phyloP scores from a whole-genome alignment of 2,797 vertebrate species.

The Heliangelus exortis region DNA sequence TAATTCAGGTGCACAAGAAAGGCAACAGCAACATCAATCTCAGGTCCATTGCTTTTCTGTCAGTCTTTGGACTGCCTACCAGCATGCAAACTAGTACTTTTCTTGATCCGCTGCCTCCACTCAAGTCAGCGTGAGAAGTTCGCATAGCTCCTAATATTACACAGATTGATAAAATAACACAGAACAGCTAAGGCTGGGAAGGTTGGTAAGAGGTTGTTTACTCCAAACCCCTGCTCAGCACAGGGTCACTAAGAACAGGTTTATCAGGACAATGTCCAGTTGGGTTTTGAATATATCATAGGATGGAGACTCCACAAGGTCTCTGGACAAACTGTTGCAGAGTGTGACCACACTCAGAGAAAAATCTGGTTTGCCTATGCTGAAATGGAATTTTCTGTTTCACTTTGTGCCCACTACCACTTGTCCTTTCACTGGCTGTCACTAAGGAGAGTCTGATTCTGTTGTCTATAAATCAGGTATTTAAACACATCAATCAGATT shows the following conservation, averaged over 20 bases:
- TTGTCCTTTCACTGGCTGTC: not conserved
- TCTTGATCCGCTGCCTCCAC: not conserved
- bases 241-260: not conserved
- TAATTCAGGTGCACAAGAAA: not conserved
- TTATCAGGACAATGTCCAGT: not conserved
- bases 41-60: not conserved
- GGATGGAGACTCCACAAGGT: too few species aligned
- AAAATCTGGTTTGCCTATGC: not conserved
- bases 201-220: not conserved
- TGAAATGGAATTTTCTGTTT: not conserved
- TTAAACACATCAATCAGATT: too few species aligned
- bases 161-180: not conserved
- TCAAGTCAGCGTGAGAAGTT: not conserved
- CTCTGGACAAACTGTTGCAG: not conserved
- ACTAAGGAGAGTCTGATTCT: too few species aligned
- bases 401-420: not conserved
- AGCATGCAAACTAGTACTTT: not conserved
- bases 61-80: not conserved
- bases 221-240: not conserved
- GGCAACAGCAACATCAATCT: not conserved
- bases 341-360: not conserved
- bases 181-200: not conserved
- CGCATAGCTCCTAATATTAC: not conserved
- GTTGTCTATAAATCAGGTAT: too few species aligned
- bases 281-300: not conserved